Evolutionary conservation across 2,113 vertebrate genomes (phyloP).

Genomic region (Callipepla californica): DNA sequence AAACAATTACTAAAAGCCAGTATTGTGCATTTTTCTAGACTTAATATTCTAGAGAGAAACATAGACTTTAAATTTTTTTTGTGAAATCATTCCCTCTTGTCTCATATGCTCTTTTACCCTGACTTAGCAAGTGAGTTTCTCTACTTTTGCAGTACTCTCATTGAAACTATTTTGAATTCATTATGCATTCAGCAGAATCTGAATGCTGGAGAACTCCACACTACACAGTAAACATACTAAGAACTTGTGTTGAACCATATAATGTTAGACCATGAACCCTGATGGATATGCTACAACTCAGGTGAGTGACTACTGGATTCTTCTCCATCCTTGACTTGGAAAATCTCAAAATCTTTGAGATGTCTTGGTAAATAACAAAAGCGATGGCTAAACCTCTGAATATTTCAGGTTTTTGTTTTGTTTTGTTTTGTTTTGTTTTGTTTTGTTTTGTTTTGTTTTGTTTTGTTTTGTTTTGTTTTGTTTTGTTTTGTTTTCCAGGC

Average conservation of each 20-base stretch:
- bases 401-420: neutral
- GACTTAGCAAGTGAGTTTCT: neutral
- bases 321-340: neutral
- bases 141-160: neutral
- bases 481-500: neutral
- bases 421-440: too few species aligned
- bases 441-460: neutral
- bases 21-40: neutral
- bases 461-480: too few species aligned
- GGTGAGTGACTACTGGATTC: neutral
- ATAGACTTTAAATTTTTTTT: neutral
- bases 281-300: neutral
- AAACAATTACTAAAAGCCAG: neutral
- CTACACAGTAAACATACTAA: neutral
- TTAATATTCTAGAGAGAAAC: constrained; percentile 5
- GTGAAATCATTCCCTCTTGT: neutral
- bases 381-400: neutral
- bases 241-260: neutral
- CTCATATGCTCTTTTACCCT: neutral
- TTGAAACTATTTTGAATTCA: neutral
- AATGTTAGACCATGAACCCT: neutral
- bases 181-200: neutral
- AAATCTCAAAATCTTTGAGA: neutral
- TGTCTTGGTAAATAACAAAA: neutral
- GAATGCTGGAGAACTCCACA: neutral